These are phyloP conservation scores for Epsilonema sp. DNA, from an alignment of 2,888 invertebrate genomes.

Conservation along the genomic window DNA sequence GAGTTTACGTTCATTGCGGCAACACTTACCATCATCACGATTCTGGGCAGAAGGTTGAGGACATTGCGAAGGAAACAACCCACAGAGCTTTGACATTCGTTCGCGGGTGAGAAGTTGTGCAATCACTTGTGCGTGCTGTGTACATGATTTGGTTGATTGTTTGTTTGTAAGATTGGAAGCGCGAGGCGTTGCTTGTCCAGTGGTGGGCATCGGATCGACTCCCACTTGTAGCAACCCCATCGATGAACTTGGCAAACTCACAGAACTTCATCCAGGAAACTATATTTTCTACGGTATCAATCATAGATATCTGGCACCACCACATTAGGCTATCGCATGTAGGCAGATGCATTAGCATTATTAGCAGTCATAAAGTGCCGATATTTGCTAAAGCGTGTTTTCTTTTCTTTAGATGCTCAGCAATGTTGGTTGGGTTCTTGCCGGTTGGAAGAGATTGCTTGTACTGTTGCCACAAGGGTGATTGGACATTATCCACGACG, in stretches of 20 bases:
- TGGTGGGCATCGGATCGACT: constrained; percentile 17
- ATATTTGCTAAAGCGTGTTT: no score
- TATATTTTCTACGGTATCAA: constrained; percentile 26
- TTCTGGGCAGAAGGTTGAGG: no score
- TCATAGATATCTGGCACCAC: no score
- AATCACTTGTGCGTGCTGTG: no score
- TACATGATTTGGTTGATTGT: no score
- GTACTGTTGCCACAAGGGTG: constrained; percentile 12
- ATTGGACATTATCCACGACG: constrained; percentile 20
- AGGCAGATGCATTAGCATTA: background rate
- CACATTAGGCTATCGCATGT: background rate
- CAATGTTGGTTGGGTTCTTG: background rate
- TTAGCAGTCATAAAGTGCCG: no score
- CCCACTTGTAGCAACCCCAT: constrained; percentile 23
- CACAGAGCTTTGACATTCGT: no score
- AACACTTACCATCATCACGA: no score
- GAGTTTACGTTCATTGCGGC: no score
- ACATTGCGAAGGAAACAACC: no score
- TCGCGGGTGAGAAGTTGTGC: no score
- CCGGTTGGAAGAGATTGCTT: background rate
- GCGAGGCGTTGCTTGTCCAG: background rate
- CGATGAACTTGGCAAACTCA: constrained; percentile 16
- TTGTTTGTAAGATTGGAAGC: background rate
- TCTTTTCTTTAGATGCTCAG: background rate
- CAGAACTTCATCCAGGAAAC: constrained; percentile 29